Evolutionary conservation across 2,888 invertebrate genomes (phyloP).

Genomic region (Ophonus ardosiacus): DNA sequence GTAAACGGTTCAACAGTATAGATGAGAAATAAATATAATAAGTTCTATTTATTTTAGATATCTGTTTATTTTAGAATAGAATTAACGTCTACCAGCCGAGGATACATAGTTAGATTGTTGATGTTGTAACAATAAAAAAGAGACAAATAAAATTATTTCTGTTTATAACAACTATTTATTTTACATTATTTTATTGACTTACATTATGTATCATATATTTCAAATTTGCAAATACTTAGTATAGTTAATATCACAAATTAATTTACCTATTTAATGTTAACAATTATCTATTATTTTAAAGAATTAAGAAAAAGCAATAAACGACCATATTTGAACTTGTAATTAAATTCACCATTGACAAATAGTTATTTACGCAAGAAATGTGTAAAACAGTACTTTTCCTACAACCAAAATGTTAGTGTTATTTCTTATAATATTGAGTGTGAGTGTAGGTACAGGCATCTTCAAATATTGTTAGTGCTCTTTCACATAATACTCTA

Average conservation of each 20-base stretch:
- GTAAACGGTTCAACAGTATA: slow-evolving; percentile 2
- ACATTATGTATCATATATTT: not conserved
- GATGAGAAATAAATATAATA: slow-evolving; percentile 19
- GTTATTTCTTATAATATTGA: no score
- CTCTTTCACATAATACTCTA: no score
- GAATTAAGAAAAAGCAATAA: no score
- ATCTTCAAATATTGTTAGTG: no score
- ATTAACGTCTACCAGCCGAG: slow-evolving; percentile 37
- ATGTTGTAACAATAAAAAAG: slow-evolving; percentile 65
- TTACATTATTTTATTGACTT: not conserved
- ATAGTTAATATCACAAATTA: not conserved
- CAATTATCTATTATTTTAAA: no score
- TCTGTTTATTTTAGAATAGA: slow-evolving; percentile 2
- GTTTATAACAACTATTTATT: slow-evolving; percentile 64
- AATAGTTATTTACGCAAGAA: no score
- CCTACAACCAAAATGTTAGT: no score
- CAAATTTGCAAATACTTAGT: not conserved
- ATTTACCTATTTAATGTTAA: not conserved
- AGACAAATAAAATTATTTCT: slow-evolving; percentile 65
- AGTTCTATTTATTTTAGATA: slow-evolving; percentile 8
- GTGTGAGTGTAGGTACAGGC: no score
- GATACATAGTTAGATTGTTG: slow-evolving; percentile 55
- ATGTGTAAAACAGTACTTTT: no score
- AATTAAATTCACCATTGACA: no score
- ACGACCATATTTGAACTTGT: no score